Conservation (phyloP, 1,140 invertebrate genomes). For the Drosophila carrolli region DNA sequence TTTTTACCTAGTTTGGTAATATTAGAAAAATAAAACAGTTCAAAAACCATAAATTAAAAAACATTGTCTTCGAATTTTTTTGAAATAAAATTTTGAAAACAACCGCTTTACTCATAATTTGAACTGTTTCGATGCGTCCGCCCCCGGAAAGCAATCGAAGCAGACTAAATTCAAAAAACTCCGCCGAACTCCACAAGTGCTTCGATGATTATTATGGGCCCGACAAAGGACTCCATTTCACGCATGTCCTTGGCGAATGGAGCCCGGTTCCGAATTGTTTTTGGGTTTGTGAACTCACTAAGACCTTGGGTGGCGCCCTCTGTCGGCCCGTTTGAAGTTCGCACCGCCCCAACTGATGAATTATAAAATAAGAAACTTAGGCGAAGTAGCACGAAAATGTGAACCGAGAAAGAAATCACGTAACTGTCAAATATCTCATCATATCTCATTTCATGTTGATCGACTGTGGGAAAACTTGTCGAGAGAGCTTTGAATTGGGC, state of each 20-base stretch:
- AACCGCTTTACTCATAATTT: neutral
- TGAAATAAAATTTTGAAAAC: neutral
- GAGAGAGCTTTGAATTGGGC: constrained; percentile 46
- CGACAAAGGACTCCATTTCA: constrained; percentile 43
- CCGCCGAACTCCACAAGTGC: constrained; percentile 56
- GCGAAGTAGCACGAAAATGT: constrained; percentile 24
- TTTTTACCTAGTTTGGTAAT: no score
- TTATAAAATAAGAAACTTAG: constrained; percentile 20
- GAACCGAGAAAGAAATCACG: constrained; percentile 74
- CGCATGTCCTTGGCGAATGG: constrained; percentile 65
- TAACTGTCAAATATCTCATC: constrained; percentile 82
- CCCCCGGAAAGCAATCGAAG: constrained; percentile 32
- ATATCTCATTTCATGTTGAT: constrained; percentile 81
- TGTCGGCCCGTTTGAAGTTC: constrained; percentile 23
- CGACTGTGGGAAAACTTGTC: constrained; percentile 74
- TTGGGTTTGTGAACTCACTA: constrained; percentile 70
- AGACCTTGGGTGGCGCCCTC: constrained; percentile 55
- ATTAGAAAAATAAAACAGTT: no score
- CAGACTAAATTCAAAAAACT: constrained; percentile 53
- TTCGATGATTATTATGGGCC: constrained; percentile 19
- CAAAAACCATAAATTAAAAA: no score
- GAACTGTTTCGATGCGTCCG: constrained; percentile 29
- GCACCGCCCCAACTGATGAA: constrained; percentile 5
- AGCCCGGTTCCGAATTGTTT: constrained; percentile 19
- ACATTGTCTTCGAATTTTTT: no score